Evolutionary conservation across 2,888 invertebrate species (phyloP).

Genomic region (Panzeria rudis): DNA sequence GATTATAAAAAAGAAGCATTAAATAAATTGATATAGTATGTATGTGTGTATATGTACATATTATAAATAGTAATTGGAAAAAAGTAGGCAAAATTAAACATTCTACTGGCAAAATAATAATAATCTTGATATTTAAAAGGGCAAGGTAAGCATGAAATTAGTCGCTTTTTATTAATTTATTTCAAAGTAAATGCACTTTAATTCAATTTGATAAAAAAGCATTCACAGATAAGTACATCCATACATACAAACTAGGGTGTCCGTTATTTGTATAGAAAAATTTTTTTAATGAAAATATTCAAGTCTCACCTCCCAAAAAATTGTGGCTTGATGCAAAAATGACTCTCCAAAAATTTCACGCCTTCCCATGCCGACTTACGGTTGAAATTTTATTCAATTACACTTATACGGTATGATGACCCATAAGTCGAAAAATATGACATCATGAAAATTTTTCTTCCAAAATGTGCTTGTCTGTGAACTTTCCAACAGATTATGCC

Average conservation of each 20-base stretch:
- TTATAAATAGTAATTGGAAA: neutral
- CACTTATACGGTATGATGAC: too few relatives aligned
- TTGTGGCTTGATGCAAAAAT: too few relatives aligned
- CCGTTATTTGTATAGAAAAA: too few relatives aligned
- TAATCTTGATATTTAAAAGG: constrained; percentile 46
- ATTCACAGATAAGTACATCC: neutral
- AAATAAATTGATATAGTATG: constrained; percentile 1
- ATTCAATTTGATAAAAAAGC: neutral
- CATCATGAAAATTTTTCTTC: too few relatives aligned
- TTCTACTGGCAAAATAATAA: constrained; percentile 47
- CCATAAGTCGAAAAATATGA: too few relatives aligned
- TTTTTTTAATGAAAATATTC: too few relatives aligned
- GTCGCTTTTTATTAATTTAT: neutral
- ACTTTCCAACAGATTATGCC: too few relatives aligned
- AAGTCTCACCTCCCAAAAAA: too few relatives aligned
- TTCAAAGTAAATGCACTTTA: constrained; percentile 13
- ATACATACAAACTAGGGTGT: neutral
- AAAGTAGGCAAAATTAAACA: constrained; percentile 25
- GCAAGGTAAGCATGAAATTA: constrained; percentile 41
- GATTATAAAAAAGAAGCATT: constrained; percentile 30
- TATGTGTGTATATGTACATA: neutral
- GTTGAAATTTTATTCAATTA: too few relatives aligned
- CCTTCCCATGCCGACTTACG: too few relatives aligned
- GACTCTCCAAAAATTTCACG: too few relatives aligned
- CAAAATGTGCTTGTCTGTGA: too few relatives aligned